phyloP scores from a whole-genome alignment of 1,140 invertebrate genomes.

The Apis cerana region DNA sequence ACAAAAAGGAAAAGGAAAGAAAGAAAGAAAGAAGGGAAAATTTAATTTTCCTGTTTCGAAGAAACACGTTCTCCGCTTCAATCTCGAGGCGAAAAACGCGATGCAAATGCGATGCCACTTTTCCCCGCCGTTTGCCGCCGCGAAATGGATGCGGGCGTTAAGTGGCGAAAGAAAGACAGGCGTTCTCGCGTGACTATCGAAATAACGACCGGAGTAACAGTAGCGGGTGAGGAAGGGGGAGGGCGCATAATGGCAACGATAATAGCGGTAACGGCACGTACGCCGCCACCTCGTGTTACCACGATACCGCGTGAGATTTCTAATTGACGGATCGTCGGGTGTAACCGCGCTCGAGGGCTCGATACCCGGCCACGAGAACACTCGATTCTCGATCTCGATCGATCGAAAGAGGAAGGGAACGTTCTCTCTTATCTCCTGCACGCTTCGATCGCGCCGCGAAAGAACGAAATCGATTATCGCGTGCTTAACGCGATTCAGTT shows the following conservation, averaged over 20 bases:
- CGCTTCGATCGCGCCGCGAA: neutral
- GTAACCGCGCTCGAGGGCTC: slow-evolving; percentile 53
- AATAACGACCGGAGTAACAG: slow-evolving; percentile 59
- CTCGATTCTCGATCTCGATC: slow-evolving; percentile 49
- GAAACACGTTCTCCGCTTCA: neutral
- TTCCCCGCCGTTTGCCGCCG: neutral
- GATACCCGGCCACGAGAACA: slow-evolving; percentile 46
- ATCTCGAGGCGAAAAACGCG: neutral
- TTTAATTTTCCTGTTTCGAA: neutral
- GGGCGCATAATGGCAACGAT: slow-evolving; percentile 49
- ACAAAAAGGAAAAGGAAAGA: too few species aligned
- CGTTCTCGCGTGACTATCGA: slow-evolving; percentile 53
- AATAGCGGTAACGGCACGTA: slow-evolving; percentile 50
- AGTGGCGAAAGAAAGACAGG: neutral
- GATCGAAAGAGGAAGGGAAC: neutral
- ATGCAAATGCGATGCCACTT: neutral
- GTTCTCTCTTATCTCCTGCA: slow-evolving; percentile 19
- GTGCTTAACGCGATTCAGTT: too few species aligned
- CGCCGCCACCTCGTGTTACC: neutral
- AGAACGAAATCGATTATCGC: neutral
- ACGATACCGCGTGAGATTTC: slow-evolving; percentile 56
- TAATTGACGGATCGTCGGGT: slow-evolving; percentile 63
- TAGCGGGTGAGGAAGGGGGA: neutral
- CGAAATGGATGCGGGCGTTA: slow-evolving; percentile 48
- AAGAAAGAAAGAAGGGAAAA: neutral